Conservation (phyloP, 2,797 vertebrate species). For the Thripadectes ignobilis region DNA sequence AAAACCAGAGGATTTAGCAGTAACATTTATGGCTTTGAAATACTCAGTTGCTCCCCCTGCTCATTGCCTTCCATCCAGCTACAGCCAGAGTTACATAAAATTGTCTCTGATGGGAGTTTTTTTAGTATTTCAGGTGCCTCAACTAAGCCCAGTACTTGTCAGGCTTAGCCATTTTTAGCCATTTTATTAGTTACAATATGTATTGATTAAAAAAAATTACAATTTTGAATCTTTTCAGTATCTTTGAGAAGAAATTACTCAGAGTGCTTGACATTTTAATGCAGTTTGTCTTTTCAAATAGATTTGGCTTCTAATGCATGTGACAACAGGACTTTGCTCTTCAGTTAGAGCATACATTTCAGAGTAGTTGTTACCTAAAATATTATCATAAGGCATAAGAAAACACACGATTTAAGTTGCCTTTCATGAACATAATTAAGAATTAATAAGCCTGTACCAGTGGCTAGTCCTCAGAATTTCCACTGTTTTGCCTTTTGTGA, state of each 20-base stretch:
- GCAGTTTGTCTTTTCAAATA: constrained; percentile 79
- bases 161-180: background rate
- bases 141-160: background rate
- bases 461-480: constrained; percentile 85
- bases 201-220: constrained; percentile 38
- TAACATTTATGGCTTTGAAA: constrained; percentile 19
- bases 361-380: constrained; percentile 84
- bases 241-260: constrained; percentile 72
- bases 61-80: background rate
- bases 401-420: constrained; percentile 84
- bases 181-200: constrained; percentile 23
- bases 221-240: constrained; percentile 69
- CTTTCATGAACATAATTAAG: constrained; percentile 88
- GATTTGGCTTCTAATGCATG: constrained; percentile 77
- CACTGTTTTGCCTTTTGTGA: constrained; percentile 89
- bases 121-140: background rate
- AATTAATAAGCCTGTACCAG: constrained; percentile 85
- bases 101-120: background rate
- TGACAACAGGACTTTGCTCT: constrained; percentile 76
- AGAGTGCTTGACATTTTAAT: constrained; percentile 76
- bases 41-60: background rate
- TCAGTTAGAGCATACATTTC: constrained; percentile 79
- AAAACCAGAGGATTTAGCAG: background rate
- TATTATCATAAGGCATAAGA: constrained; percentile 84
- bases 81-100: background rate